phyloP scores from a whole-genome alignment of 1,140 invertebrate species.

The Eumaeus atala region DNA sequence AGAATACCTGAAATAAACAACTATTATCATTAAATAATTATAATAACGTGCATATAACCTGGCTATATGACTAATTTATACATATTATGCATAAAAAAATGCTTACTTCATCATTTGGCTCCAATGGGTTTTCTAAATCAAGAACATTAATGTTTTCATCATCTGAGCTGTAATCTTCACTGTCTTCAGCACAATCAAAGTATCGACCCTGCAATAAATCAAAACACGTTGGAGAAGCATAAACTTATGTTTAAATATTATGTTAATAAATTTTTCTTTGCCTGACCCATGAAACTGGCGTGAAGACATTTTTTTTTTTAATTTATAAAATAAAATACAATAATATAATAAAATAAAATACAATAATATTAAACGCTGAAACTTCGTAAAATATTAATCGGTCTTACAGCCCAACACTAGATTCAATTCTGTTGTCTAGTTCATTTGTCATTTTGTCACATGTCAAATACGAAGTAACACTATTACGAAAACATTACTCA shows the following conservation, averaged over 20 bases:
- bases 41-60: no score
- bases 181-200: slow-evolving; percentile 28
- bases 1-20: slow-evolving; percentile 43
- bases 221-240: not conserved
- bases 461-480: slow-evolving; percentile 8
- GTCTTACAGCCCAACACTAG: no score
- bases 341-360: no score
- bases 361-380: no score
- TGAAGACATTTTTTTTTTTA: no score
- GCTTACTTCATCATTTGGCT: slow-evolving; percentile 19
- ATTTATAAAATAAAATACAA: no score
- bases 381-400: no score
- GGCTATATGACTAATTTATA: no score
- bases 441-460: not conserved
- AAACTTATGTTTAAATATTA: no score
- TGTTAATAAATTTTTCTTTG: no score
- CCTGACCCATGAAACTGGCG: no score
- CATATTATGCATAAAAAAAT: no score
- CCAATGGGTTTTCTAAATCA: slow-evolving; percentile 8
- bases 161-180: slow-evolving; percentile 28
- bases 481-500: slow-evolving; percentile 18
- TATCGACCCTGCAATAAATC: slow-evolving; percentile 26
- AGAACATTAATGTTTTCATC: slow-evolving; percentile 18
- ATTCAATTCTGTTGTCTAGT: not conserved
- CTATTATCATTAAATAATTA: not conserved